Evolutionary conservation across 64 coral and sea anemone species (phyloP).

Genomic region (Stylophora pistillata): DNA sequence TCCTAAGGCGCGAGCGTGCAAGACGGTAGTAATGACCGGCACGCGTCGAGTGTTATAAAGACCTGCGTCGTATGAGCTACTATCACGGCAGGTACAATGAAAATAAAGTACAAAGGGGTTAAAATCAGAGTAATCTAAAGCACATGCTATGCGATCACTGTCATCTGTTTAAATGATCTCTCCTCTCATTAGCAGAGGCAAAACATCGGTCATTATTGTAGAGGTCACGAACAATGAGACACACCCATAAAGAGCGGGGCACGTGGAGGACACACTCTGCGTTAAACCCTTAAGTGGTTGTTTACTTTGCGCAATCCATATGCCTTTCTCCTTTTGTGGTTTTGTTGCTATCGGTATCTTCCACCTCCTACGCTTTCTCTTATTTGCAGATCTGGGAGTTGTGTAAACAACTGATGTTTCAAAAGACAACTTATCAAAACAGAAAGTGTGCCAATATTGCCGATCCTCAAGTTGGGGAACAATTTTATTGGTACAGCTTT

Average conservation of each 20-base stretch:
- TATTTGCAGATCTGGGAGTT: neutral
- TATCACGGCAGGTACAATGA: neutral
- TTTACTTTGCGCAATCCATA: conserved; percentile 79
- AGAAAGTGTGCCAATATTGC: neutral
- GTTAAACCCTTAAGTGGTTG: conserved; percentile 70
- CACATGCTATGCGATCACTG: conserved; percentile 39
- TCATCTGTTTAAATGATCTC: conserved; percentile 44
- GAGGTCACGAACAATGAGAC: conserved; percentile 69
- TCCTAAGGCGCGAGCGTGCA: neutral
- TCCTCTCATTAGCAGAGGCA: conserved; percentile 71
- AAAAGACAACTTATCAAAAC: conserved; percentile 23
- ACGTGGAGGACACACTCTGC: conserved; percentile 89
- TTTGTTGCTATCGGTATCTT: conserved; percentile 24
- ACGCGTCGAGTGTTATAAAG: neutral
- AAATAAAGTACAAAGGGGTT: neutral
- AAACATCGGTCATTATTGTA: conserved; percentile 80
- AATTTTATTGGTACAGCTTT: neutral
- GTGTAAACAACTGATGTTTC: neutral
- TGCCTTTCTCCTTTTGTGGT: conserved; percentile 56
- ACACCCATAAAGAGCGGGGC: conserved; percentile 74
- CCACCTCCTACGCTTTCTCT: conserved; percentile 9
- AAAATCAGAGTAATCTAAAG: conserved; percentile 14
- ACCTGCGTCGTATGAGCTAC: neutral
- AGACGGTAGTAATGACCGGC: neutral
- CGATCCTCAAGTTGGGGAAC: neutral